Base-by-base conservation (phyloP, 2,797 vertebrate genomes). In the Acanthornis magna region DNA sequence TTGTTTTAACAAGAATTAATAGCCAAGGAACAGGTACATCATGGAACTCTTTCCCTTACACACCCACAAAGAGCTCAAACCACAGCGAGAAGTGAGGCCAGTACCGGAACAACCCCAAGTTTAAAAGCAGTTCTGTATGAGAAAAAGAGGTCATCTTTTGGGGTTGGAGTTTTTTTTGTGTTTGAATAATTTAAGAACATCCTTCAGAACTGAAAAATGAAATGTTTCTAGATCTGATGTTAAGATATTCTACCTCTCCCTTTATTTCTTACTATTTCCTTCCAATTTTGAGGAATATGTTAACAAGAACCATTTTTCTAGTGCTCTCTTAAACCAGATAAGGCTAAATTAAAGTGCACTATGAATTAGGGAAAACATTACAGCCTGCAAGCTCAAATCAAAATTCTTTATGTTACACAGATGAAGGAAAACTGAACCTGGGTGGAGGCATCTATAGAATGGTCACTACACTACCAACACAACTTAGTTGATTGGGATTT, bases 401-500 rank as follows among this genome's bases (percentile, higher is more conserved):
- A 30, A 55, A 53, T 45, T 78, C 18, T 26, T 73, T 45, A 34
- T 20, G 13, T 29, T 34, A 38, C 0, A 0, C 0, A 72, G 21
- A 51, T 25, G 22, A 73, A 86, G 30, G 42, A 43, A 87, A 88
- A 12, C 47, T 48, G 29, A 80, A 50, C 13, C 19, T 40, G 57
- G 16, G 42, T 57, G 34, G 61, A 74, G 48, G 32, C 25, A 74
- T 45, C 67, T 80, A 38, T 0, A 42, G 65, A 79, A 55, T 1
- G 5, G 29, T 43, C 67, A 77, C 26, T 40, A 62, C 51, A 45
- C 54, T 14, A 27, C n/a, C n/a, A 40, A 74, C 8, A 32, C 22
- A 55, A 80, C 61, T 55, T 4, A 55, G 19, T 5, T 66, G 60
- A 34, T 29, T 34, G 18, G 2, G 5, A 32, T 88, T 80, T 93